phyloP scores from a whole-genome alignment of 2,888 invertebrate genomes.

The Caenorhabditis virilis region DNA sequence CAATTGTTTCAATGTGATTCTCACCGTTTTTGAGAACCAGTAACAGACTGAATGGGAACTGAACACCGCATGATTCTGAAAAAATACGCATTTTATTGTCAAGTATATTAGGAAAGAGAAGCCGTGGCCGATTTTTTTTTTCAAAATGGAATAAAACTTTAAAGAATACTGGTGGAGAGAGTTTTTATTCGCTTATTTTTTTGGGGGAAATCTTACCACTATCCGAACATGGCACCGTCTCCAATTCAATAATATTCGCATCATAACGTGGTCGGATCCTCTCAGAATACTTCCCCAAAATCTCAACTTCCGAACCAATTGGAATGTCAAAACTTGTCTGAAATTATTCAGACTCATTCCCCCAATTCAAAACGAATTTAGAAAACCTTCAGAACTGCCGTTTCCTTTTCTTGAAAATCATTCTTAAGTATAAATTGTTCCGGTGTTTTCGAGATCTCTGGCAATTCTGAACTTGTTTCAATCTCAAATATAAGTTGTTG shows the following conservation, averaged over 20 bases:
- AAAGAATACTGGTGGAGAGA: not conserved
- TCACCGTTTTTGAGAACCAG: slow-evolving; percentile 17
- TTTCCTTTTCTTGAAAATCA: slow-evolving; percentile 27
- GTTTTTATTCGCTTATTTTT: not conserved
- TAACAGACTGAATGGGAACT: slow-evolving; percentile 23
- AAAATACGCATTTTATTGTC: not conserved
- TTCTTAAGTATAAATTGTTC: slow-evolving; percentile 20
- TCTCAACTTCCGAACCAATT: slow-evolving; percentile 8
- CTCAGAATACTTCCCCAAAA: slow-evolving; percentile 19
- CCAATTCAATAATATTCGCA: slow-evolving; percentile 23
- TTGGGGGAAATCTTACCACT: not conserved
- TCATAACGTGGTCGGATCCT: slow-evolving; percentile 18
- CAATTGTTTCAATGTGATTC: slow-evolving; percentile 11
- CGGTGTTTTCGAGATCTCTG: slow-evolving; percentile 18
- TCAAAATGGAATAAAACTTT: too few relatives aligned
- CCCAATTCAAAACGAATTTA: too few relatives aligned
- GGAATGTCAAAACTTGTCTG: slow-evolving; percentile 11
- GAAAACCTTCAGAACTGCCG: slow-evolving; percentile 28
- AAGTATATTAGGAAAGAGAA: too few relatives aligned
- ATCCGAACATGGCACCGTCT: slow-evolving; percentile 23
- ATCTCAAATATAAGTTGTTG: slow-evolving; percentile 6
- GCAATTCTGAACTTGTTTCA: slow-evolving; percentile 9
- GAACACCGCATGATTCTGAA: slow-evolving; percentile 11
- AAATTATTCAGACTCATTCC: not conserved
- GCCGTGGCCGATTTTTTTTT: too few relatives aligned